Percentiles rank a stretch among this genome's conserved stretches.
Conservation (phyloP, 2,888 invertebrate genomes). For the Lymantria dispar region DNA sequence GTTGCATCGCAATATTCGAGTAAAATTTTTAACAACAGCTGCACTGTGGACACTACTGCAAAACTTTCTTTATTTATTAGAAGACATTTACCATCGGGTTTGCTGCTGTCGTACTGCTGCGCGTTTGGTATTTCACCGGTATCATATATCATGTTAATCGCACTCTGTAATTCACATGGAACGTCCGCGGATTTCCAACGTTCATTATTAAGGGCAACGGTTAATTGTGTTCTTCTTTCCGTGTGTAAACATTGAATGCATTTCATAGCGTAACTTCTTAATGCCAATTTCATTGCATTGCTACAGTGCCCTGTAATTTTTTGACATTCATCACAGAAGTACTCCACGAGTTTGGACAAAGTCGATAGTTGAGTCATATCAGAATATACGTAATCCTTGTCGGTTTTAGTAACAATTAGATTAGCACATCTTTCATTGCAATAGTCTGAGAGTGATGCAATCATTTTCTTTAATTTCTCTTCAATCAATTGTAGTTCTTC, state of each 20-base stretch:
- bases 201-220: constrained; percentile 93
- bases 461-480: constrained; percentile 88
- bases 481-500: constrained; percentile 87
- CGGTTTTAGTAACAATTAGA: constrained; percentile 89
- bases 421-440: constrained; percentile 96
- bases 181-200: constrained; percentile 97
- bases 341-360: constrained; percentile 89
- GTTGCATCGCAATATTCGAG: constrained; percentile 95
- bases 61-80: constrained; percentile 87
- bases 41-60: constrained; percentile 90
- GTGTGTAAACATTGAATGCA: constrained; percentile 96
- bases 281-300: constrained; percentile 90
- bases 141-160: constrained; percentile 87
- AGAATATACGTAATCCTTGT: constrained; percentile 87
- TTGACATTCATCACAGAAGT: constrained; percentile 90
- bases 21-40: constrained; percentile 94
- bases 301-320: constrained; percentile 88
- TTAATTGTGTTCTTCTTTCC: constrained; percentile 92
- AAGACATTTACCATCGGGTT: constrained; percentile 81
- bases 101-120: constrained; percentile 58
- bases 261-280: constrained; percentile 94
- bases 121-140: constrained; percentile 70
- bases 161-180: constrained; percentile 92
- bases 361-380: constrained; percentile 89
- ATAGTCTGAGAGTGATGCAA: constrained; percentile 93